Percentiles rank a stretch among this genome's conserved stretches.
These are phyloP conservation scores for Lepus timidus DNA, from an alignment of 2,113 vertebrate species.

Conservation along the genomic window DNA sequence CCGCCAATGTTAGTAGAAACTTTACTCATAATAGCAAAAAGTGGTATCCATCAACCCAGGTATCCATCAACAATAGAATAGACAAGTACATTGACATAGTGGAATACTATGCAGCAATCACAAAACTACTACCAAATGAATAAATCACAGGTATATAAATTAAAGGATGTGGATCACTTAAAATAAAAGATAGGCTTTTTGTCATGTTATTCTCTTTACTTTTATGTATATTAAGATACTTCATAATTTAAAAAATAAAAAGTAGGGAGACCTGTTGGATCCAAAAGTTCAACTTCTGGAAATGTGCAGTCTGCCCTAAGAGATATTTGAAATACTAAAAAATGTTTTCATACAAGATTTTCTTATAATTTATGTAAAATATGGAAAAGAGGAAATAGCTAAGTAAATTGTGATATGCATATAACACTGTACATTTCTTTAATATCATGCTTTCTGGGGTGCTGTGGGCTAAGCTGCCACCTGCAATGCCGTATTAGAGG, in stretches of 20 bases:
- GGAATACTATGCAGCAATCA: background rate
- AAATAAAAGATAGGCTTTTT: background rate
- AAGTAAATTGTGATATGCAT: background rate
- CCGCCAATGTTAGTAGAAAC: background rate
- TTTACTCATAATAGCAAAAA: background rate
- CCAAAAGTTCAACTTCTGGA: background rate
- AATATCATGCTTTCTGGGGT: background rate
- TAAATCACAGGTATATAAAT: background rate
- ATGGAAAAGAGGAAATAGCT: background rate
- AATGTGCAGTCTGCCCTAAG: background rate
- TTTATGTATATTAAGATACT: background rate
- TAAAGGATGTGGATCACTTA: background rate
- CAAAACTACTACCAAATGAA: background rate
- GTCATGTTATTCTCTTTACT: background rate
- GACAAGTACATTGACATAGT: background rate
- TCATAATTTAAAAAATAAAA: background rate
- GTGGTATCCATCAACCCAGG: no score
- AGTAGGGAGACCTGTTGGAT: background rate
- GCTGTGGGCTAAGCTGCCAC: no score
- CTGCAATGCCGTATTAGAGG: no score
- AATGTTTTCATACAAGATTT: background rate
- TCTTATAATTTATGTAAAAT: conserved; percentile 18
- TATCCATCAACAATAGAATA: background rate
- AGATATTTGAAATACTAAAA: conserved; percentile 35
- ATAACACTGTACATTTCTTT: background rate